Evolutionary conservation across 2,113 vertebrate genomes (phyloP).

Genomic region (Chitala chitala): DNA sequence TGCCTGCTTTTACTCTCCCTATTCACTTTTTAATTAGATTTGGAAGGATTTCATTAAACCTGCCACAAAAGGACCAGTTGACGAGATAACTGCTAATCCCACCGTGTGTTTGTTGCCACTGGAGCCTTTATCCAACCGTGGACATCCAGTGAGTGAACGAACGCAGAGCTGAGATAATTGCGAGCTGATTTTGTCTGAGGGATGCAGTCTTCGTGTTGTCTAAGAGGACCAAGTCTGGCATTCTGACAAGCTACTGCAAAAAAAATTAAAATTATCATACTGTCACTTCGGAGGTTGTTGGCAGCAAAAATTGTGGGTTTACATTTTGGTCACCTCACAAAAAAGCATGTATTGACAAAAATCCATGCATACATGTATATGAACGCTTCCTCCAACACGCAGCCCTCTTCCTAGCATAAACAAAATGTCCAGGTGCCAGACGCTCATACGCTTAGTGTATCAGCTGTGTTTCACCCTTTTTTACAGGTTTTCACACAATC

Average conservation of each 20-base stretch:
- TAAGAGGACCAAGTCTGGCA: constrained; percentile 4
- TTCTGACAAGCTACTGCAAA: not conserved
- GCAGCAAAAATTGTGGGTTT: too few species aligned
- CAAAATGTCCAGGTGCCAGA: not conserved
- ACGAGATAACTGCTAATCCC: constrained; percentile 27
- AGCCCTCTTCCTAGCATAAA: not conserved
- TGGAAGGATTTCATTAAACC: constrained; percentile 31
- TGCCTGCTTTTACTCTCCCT: not conserved
- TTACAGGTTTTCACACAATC: not conserved
- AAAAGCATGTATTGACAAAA: too few species aligned
- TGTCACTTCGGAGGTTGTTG: too few species aligned
- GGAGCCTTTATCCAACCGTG: constrained; percentile 11
- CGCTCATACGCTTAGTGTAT: not conserved
- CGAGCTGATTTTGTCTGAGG: constrained; percentile 6
- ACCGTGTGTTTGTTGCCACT: constrained; percentile 19
- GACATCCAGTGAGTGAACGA: not conserved
- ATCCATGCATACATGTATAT: not conserved
- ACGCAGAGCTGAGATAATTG: constrained; percentile 3
- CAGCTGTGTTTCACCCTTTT: not conserved
- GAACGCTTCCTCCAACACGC: not conserved
- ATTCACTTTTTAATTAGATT: constrained; percentile 28
- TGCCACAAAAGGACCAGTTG: constrained; percentile 26
- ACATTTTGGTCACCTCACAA: too few species aligned
- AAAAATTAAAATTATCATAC: not conserved
- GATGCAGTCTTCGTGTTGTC: constrained; percentile 3